Conservation (phyloP, 2,113 vertebrate species). For the Trogon melanurus region DNA sequence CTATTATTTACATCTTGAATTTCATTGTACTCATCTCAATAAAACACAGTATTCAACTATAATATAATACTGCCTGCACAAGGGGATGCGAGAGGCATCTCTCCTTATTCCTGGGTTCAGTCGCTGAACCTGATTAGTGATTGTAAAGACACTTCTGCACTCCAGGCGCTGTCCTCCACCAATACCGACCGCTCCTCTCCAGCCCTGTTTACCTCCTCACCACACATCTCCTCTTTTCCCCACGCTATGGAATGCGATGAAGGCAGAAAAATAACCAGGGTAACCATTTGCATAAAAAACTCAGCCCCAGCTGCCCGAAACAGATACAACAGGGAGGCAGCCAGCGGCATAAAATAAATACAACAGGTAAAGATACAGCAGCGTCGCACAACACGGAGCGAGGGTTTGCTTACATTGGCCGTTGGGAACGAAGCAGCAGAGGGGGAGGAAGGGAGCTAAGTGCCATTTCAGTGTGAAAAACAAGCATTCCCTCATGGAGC, state of each 20-base stretch:
- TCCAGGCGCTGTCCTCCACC: not conserved
- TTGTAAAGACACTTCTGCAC: not conserved
- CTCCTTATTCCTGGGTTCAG: not conserved
- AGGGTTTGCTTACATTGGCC: not conserved
- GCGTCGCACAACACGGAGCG: not conserved
- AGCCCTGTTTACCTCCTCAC: not conserved
- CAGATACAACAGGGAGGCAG: not conserved
- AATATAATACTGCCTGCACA: not conserved
- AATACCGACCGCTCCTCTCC: not conserved
- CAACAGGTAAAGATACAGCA: not conserved
- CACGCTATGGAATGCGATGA: not conserved
- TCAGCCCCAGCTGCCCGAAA: not conserved
- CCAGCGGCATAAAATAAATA: conserved; percentile 15
- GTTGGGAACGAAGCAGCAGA: not conserved
- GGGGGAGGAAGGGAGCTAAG: not conserved
- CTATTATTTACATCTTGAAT: conserved; percentile 25
- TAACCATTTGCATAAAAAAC: not conserved
- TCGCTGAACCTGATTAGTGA: not conserved
- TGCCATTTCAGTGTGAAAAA: conserved; percentile 40
- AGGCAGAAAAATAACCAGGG: conserved; percentile 9
- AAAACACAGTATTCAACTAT: not conserved
- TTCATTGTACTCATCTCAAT: not conserved
- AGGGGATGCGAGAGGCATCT: not conserved
- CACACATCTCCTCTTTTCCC: not conserved
- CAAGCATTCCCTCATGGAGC: not conserved